These are phyloP conservation scores for Takifugu flavidus DNA, from an alignment of 2,113 vertebrate species.

Conservation along the genomic window DNA sequence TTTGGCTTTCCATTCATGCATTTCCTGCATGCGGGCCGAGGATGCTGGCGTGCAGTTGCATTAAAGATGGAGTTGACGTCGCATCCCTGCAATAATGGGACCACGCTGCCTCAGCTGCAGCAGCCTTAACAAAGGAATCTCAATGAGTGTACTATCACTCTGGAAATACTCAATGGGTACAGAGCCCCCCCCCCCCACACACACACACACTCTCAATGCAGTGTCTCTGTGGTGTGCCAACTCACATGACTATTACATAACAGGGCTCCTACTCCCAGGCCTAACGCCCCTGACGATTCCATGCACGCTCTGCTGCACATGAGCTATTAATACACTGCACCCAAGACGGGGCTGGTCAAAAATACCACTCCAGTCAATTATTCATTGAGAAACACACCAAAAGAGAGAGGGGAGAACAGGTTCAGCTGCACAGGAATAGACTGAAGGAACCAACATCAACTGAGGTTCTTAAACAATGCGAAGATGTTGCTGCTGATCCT, in stretches of 20 bases:
- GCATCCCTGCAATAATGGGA: conserved; percentile 12
- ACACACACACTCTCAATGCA: conserved; percentile 61
- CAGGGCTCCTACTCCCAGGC: conserved; percentile 59
- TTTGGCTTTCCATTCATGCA: too few relatives aligned
- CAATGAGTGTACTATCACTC: conserved; percentile 47
- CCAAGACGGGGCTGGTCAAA: conserved; percentile 61
- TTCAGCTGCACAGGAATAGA: conserved; percentile 51
- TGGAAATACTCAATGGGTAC: conserved; percentile 62
- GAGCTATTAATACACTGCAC: conserved; percentile 71
- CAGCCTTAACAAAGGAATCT: conserved; percentile 46
- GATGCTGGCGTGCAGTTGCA: neutral
- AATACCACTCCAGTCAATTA: conserved; percentile 69
- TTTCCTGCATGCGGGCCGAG: too few relatives aligned
- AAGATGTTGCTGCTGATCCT: conserved; percentile 24
- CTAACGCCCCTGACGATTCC: conserved; percentile 63
- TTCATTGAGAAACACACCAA: conserved; percentile 71
- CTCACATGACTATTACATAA: conserved; percentile 80
- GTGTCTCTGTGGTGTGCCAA: conserved; percentile 61
- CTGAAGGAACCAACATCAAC: neutral
- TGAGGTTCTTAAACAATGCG: conserved; percentile 4
- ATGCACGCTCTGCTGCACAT: conserved; percentile 72
- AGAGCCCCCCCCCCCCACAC: conserved; percentile 33
- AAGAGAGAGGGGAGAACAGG: conserved; percentile 38
- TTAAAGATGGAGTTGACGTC: neutral
- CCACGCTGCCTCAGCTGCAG: conserved; percentile 40